Base-by-base conservation (phyloP, 2,888 invertebrate species). In the Papilio gigon region DNA sequence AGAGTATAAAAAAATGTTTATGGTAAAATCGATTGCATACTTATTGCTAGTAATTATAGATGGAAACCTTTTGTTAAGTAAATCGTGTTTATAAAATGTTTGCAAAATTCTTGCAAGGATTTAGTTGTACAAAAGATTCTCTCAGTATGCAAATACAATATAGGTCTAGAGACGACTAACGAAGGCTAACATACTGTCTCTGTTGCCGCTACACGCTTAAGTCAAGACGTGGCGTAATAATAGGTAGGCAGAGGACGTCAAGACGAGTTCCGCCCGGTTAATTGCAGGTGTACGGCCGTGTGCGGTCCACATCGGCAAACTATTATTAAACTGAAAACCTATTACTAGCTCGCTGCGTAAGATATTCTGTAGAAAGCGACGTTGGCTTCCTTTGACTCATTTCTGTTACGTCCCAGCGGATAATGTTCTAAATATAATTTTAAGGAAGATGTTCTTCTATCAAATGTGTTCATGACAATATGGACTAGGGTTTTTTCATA, bases 301-400 rank as follows among this genome's bases (percentile, higher is more conserved):
- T 62, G 67, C 56, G 67, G 62, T 62, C 67, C 42, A 44, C 63
- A 63, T 35, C 47, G 50, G 63, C 42, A 62, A 59, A 33, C 59
- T 64, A 64, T 68, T 59, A 68, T 64, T 68, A 64, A 56, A 47
- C 67, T 40, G 47, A 67, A 60, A 67, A 42, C 53, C 62, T 61
- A 67, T 67, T 40, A 61, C 61, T 33, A 4, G 61, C 40, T 33
- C 25, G 35, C 17, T 47, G 30, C 47, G 44, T 67, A 44, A 56
- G 42, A 67, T 62, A 67, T 56, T 67, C 33, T 42, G 25, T 22
- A 22, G 37, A 60, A 66, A 60, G 59, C 44, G 35, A 60, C 25
- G 50, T 11, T 12, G 35, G 40, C 47, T 47, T 47, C 47, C 47
- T 60, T 66, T 60, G 44, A 59, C 35, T 50, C 60, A 66, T 20